These are phyloP conservation scores for Gerris buenoi DNA, from an alignment of 1,140 invertebrate genomes.

Conservation along the genomic window DNA sequence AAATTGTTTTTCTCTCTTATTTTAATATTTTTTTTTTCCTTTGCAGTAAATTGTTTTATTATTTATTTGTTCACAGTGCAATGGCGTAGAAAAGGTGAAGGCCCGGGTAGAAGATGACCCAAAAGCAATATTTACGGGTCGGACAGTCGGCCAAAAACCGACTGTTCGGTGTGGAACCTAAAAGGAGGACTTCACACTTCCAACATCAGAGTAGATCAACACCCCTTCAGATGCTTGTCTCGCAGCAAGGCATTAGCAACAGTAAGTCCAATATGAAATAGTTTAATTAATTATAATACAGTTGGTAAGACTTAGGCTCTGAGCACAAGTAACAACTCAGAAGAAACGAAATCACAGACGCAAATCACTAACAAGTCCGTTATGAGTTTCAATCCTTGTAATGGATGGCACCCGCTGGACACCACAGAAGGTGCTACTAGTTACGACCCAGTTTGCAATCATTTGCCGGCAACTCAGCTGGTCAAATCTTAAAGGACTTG, in stretches of 20 bases:
- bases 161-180: slow-evolving; percentile 41
- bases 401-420: no score
- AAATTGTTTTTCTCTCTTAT: background rate
- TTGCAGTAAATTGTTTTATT: no score
- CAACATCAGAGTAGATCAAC: background rate
- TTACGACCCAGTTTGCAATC: no score
- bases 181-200: background rate
- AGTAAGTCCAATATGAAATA: background rate
- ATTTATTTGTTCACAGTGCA: background rate
- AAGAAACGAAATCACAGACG: no score
- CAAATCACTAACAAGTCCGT: no score
- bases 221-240: background rate
- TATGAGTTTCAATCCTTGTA: no score
- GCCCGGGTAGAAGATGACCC: slow-evolving; percentile 29
- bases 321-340: no score
- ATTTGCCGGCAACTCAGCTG: no score
- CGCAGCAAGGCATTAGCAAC: background rate
- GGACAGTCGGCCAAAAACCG: slow-evolving; percentile 50
- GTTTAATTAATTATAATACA: no score
- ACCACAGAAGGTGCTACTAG: no score
- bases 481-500: no score
- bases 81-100: slow-evolving; percentile 3
- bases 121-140: slow-evolving; percentile 50
- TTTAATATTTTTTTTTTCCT: background rate
- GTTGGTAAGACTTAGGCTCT: no score